A percentile compares a stretch with the other conserved stretches of the same genome.
phyloP scores from a whole-genome alignment of 1,140 invertebrate species.

The Trichonephila inaurata region DNA sequence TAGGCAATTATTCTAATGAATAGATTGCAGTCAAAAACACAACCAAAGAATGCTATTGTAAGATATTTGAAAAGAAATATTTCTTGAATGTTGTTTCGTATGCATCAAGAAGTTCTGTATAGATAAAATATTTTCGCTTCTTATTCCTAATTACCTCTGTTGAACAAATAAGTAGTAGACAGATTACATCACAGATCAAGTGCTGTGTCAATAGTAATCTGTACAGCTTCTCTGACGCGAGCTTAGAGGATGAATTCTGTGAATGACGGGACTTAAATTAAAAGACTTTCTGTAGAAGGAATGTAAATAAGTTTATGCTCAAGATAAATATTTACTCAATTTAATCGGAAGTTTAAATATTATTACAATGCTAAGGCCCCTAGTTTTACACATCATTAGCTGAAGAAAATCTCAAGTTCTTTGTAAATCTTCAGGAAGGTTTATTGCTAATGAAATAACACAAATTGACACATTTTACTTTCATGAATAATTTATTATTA shows the following conservation, averaged over 20 bases:
- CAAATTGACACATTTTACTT: neutral
- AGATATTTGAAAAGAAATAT: too few relatives aligned
- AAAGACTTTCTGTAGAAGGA: neutral
- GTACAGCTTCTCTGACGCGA: neutral
- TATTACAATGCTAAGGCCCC: neutral
- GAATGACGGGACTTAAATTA: constrained; percentile 38
- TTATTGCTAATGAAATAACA: neutral
- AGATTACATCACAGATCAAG: constrained; percentile 52
- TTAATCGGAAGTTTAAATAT: neutral
- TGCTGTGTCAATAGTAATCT: constrained; percentile 40
- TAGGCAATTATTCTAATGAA: too few relatives aligned
- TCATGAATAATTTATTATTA: too few relatives aligned
- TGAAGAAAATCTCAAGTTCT: neutral
- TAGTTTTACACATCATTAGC: neutral
- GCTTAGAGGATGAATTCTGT: neutral
- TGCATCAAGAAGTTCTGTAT: too few relatives aligned
- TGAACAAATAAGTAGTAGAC: constrained; percentile 36
- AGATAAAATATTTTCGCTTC: neutral
- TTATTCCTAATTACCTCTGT: constrained; percentile 34
- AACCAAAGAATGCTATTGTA: too few relatives aligned
- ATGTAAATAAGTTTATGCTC: constrained; percentile 9
- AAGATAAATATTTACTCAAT: neutral
- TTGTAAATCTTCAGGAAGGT: neutral
- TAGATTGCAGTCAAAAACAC: too few relatives aligned
- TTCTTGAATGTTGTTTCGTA: too few relatives aligned